Percentiles rank a stretch among this genome's conserved stretches.
These are phyloP conservation scores for Sebastes oblongus DNA, from an alignment of 2,797 vertebrate genomes.

Conservation along the genomic window DNA sequence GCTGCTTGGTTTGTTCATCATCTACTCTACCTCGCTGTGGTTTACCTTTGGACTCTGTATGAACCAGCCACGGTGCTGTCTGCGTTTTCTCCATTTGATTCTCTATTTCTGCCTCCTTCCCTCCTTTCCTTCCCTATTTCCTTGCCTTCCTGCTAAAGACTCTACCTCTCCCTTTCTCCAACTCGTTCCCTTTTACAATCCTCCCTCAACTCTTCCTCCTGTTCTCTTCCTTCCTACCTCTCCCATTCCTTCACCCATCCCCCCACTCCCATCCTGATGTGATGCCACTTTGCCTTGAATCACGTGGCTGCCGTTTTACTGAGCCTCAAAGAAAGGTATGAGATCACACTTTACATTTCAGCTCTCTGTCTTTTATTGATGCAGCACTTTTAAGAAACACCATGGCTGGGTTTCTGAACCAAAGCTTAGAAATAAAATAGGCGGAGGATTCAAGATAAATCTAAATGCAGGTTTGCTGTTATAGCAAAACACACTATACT, in stretches of 20 bases:
- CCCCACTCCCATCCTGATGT: constrained; percentile 6
- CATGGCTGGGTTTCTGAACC: not conserved
- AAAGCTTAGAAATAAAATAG: not conserved
- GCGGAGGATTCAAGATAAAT: not conserved
- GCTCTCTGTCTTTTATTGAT: constrained; percentile 25
- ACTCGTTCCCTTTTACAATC: not conserved
- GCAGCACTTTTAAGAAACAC: constrained; percentile 5
- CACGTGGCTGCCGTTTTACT: constrained; percentile 32
- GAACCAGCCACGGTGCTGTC: constrained; percentile 42
- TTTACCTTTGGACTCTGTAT: constrained; percentile 64
- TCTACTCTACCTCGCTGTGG: constrained; percentile 23
- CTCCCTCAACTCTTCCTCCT: not conserved
- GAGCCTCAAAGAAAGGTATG: constrained; percentile 48
- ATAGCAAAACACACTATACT: not conserved
- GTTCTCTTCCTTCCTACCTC: constrained; percentile 16
- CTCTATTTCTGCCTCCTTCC: not conserved
- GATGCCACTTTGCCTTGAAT: constrained; percentile 43
- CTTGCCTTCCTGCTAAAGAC: not conserved
- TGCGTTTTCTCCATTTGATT: not conserved
- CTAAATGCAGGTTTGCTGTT: not conserved
- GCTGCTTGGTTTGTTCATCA: constrained; percentile 19
- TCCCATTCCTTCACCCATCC: constrained; percentile 19
- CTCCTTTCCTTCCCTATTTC: not conserved
- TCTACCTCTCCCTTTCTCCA: not conserved
- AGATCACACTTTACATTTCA: constrained; percentile 48